phyloP scores from a whole-genome alignment of 2,888 invertebrate species.

The Troides helena region DNA sequence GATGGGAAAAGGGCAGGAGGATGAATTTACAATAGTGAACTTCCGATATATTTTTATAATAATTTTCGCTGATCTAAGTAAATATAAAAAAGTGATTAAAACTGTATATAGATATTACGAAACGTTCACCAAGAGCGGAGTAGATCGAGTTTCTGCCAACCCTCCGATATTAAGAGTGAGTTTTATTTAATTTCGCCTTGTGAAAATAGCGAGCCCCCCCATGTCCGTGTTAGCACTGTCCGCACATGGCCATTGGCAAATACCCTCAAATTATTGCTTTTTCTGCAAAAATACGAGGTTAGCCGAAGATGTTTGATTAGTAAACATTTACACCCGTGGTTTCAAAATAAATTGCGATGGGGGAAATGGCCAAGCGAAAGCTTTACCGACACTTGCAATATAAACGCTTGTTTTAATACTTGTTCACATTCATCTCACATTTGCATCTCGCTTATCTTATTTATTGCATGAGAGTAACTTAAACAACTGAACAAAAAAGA shows the following conservation, averaged over 20 bases:
- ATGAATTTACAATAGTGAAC: not conserved
- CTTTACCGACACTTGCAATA: not conserved
- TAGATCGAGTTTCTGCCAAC: slow-evolving; percentile 36
- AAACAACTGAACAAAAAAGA: too few species aligned
- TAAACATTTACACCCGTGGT: slow-evolving; percentile 35
- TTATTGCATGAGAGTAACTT: not conserved
- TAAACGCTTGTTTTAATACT: not conserved
- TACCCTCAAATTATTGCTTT: slow-evolving; percentile 73
- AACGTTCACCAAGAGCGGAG: slow-evolving; percentile 6
- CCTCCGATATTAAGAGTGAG: slow-evolving; percentile 62
- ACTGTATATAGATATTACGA: not conserved
- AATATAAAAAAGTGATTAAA: not conserved
- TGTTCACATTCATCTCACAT: not conserved
- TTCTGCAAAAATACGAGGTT: slow-evolving; percentile 48
- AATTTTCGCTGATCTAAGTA: not conserved
- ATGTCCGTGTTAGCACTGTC: slow-evolving; percentile 65
- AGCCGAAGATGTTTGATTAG: slow-evolving; percentile 29
- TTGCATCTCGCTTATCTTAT: not conserved
- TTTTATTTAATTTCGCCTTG: slow-evolving; percentile 76
- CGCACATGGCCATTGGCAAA: slow-evolving; percentile 71
- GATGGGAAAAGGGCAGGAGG: too few species aligned
- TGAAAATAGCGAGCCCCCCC: slow-evolving; percentile 60
- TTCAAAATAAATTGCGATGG: slow-evolving; percentile 23
- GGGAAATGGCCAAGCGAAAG: slow-evolving; percentile 2
- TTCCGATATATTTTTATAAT: not conserved